Base-by-base conservation (phyloP, 2,888 invertebrate species). In the Sicus ferrugineus region DNA sequence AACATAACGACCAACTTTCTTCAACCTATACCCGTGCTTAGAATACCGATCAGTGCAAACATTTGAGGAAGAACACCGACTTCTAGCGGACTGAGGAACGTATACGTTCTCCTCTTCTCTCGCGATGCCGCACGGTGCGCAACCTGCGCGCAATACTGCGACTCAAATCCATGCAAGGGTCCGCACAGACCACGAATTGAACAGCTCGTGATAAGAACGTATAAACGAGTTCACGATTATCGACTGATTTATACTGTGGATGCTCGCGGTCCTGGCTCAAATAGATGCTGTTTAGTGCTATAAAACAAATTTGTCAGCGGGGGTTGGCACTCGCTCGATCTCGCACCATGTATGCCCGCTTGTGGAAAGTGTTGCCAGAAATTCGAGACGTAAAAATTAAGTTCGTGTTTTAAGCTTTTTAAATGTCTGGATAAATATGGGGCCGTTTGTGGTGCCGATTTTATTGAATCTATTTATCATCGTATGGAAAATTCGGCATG, bases 291-390 rank as follows among this genome's bases (percentile, higher is more conserved):
- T 76, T 76, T 77, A 77, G 76, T 76, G 72, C 76, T 78, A 71
- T 73, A 79, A 78, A 78, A 79, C 79, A 82, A 83, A 81, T 81
- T 79, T 83, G 80, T 81, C 84, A 84, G 84, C 80, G 82, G 84
- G 84, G 84, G 84, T 84, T 84, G 84, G 84, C 84, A 84, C 84
- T 84, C 84, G 84, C 81, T 80, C 73, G 73, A 76, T 76, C 79
- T 75, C 73, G 50, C 31, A 64, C 71, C 67, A 67, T 73, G 67
- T 46, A 67, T 21, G 46, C 19, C 74, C n/a, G n/a, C n/a, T n/a
- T n/a, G n/a, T n/a, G n/a, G n/a, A n/a, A n/a, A n/a, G n/a, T n/a
- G n/a, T n/a, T n/a, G n/a, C n/a, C n/a, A n/a, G n/a, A n/a, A n/a
- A n/a, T n/a, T n/a, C n/a, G n/a, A n/a, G n/a, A n/a, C n/a, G n/a